Base-by-base conservation (phyloP, 1,140 invertebrate genomes). In the Drosophila nikananu region DNA sequence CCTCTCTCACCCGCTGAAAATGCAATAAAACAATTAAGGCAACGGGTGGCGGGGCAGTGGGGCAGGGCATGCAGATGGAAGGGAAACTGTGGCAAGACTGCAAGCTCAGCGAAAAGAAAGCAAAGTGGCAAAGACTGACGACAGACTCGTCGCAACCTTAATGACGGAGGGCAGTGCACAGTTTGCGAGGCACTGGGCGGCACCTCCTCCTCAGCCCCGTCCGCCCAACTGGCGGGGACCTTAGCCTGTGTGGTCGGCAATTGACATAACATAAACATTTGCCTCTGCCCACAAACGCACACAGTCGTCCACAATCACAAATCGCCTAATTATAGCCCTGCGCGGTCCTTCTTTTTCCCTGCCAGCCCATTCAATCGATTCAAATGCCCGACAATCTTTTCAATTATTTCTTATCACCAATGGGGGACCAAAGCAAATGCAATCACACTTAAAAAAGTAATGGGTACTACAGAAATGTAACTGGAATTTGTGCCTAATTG, bases 321-420 rank as follows among this genome's bases (percentile, higher is more conserved):
- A 73, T 73, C 70, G 67, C 67, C 70, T 73, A 73, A 73, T 73
- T 79, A 78, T 78, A 61, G 77, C 58, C 75, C 59, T 58, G 39
- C 15, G 74, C 21, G 61, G 48, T 58, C 60, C 63, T 77, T 64
- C 66, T 77, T 52, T 51, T 71, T 77, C 46, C 23, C 48, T 52
- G 35, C 55, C 55, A 59, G 51, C 35, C 49, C 71, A 57, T 65
- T 72, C 65, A 77, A 65, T 81, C 84, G 67, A 87, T 89, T 90
- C 86, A 84, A 87, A 90, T 87, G 81, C 62, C 77, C 68, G 48
- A 66, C 84, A 87, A 87, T 87, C 86, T 87, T 86, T 84, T 87
- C 86, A 87, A 87, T 87, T 87, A 87, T 86, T 87, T 87, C 84
- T 87, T 87, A 87, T 87, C 86, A 87, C 83, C 83, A 78, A 21